A percentile compares a stretch with the other conserved stretches of the same genome.
Evolutionary conservation across 2,888 invertebrate species (phyloP).

Genomic region (Phaedon cochleariae): DNA sequence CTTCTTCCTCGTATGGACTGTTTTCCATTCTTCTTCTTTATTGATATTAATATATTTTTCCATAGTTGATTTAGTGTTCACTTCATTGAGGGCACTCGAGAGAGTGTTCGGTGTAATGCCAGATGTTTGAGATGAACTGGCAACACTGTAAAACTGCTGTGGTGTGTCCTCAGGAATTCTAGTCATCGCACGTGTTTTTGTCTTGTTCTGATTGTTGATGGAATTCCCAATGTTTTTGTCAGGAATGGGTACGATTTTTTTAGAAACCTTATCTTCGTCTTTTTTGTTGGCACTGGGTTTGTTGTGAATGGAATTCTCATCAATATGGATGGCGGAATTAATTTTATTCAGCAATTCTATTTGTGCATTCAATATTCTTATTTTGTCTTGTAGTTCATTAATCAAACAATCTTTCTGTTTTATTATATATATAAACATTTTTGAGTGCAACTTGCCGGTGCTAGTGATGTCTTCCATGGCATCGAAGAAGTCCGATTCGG

Average conservation of each 20-base stretch:
- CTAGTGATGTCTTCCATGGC: constrained; percentile 3
- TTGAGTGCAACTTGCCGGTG: constrained; percentile 7
- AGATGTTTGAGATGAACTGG: neutral
- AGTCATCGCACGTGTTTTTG: neutral
- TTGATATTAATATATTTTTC: neutral
- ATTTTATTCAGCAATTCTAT: constrained; percentile 9
- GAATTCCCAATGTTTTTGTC: constrained; percentile 3
- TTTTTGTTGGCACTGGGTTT: constrained; percentile 8
- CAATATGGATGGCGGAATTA: neutral
- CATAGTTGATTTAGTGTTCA: too few relatives aligned
- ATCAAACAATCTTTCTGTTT: constrained; percentile 12
- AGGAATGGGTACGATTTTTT: constrained; percentile 3
- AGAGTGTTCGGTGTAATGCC: neutral
- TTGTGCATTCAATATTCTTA: constrained; percentile 9
- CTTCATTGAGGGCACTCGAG: too few relatives aligned
- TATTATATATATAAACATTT: constrained; percentile 9
- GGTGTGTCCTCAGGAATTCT: constrained; percentile 11
- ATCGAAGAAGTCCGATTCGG: constrained; percentile 7
- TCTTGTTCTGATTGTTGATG: constrained; percentile 1
- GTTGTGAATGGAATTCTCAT: constrained; percentile 5
- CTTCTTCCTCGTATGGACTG: neutral
- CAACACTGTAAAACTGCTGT: constrained; percentile 7
- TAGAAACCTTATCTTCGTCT: neutral
- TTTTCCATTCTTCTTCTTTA: neutral
- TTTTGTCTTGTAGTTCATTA: constrained; percentile 4